Evolutionary conservation across 2,888 invertebrate species (phyloP).

Genomic region (Harpalus rufipes): DNA sequence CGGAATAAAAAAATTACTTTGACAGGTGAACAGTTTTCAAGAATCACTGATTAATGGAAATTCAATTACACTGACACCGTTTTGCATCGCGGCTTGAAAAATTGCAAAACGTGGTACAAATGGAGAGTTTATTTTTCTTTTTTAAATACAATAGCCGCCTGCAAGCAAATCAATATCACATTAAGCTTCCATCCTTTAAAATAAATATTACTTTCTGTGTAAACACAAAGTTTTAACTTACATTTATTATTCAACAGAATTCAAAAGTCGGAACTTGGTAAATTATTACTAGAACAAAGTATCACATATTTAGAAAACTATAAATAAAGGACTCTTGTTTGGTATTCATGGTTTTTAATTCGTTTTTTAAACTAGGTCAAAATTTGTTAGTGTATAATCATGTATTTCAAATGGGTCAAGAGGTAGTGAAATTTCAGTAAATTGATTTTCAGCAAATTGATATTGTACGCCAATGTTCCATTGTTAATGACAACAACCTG

Average conservation of each 20-base stretch:
- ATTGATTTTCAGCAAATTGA: conserved; percentile 6
- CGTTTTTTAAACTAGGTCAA: background rate
- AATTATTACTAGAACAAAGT: background rate
- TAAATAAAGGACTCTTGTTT: background rate
- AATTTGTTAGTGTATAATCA: background rate
- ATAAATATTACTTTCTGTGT: conserved; percentile 29
- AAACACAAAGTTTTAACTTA: conserved; percentile 11
- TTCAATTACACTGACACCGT: conserved; percentile 40
- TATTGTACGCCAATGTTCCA: background rate
- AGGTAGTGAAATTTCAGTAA: background rate
- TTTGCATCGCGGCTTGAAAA: conserved; percentile 41
- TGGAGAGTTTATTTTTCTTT: conserved; percentile 43
- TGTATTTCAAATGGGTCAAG: background rate
- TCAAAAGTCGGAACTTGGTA: background rate
- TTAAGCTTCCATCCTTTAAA: conserved; percentile 36
- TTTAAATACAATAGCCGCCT: conserved; percentile 26
- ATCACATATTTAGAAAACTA: background rate
- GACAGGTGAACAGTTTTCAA: conserved; percentile 53
- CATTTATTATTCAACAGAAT: background rate
- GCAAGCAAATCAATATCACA: conserved; percentile 46
- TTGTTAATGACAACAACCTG: conserved; percentile 5
- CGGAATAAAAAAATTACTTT: conserved; percentile 42
- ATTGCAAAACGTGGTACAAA: conserved; percentile 40
- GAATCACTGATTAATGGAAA: conserved; percentile 51
- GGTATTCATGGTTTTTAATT: background rate